Percentiles rank a stretch among this genome's conserved stretches.
phyloP scores from a whole-genome alignment of 2,797 vertebrate species.

The Danio aesculapii region DNA sequence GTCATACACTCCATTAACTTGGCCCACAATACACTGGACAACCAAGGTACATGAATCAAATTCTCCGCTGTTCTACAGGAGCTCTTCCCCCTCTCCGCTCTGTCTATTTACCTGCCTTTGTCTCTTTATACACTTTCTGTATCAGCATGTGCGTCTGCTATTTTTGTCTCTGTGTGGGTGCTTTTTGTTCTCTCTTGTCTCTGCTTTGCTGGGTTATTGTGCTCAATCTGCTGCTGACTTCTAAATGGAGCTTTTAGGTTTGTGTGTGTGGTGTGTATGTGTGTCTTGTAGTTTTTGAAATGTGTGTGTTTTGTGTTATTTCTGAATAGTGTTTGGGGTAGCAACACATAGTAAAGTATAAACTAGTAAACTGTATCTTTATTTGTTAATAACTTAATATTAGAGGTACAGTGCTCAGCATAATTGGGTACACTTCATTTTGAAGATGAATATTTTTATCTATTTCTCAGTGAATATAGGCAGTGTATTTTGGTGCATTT shows the following conservation, averaged over 20 bases:
- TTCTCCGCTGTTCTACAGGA: not conserved
- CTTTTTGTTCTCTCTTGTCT: not conserved
- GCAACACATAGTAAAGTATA: not conserved
- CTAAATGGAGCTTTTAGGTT: not conserved
- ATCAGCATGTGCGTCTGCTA: slow-evolving; percentile 34
- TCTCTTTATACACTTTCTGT: slow-evolving; percentile 36
- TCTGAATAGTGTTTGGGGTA: not conserved
- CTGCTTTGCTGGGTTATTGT: slow-evolving; percentile 33
- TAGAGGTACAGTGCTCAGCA: too few relatives aligned
- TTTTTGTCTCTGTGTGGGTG: slow-evolving; percentile 39
- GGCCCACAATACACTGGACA: slow-evolving; percentile 91
- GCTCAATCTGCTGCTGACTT: slow-evolving; percentile 13
- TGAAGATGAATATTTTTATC: too few relatives aligned
- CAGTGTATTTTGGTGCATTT: too few relatives aligned
- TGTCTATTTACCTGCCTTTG: slow-evolving; percentile 38
- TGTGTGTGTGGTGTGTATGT: not conserved
- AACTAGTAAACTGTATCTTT: not conserved
- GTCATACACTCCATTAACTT: slow-evolving; percentile 90
- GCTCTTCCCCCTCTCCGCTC: slow-evolving; percentile 25
- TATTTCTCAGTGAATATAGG: too few relatives aligned
- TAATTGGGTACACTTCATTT: too few relatives aligned
- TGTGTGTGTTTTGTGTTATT: not conserved
- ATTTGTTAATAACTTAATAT: not conserved
- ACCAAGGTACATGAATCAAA: slow-evolving; percentile 83
- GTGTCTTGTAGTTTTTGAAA: not conserved